Evolutionary conservation across 2,113 vertebrate species (phyloP).

Genomic region (Mellivora capensis): DNA sequence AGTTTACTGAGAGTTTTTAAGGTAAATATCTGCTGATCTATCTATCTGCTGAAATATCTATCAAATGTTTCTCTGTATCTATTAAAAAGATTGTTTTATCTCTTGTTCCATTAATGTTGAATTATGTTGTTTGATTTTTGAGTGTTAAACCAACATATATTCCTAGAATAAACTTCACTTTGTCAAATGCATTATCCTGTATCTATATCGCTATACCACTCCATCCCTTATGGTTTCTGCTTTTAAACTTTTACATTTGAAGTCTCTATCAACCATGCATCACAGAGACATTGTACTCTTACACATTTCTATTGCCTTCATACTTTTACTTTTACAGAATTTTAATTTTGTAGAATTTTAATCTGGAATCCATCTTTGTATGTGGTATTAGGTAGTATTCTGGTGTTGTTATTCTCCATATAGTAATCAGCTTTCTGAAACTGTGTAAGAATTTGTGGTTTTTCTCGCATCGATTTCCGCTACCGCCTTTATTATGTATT

Average conservation of each 20-base stretch:
- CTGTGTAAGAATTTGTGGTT: neutral
- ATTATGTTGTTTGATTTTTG: constrained; percentile 42
- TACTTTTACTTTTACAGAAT: neutral
- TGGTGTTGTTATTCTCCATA: neutral
- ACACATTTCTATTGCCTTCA: neutral
- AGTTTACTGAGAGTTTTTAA: neutral
- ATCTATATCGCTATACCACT: constrained; percentile 4
- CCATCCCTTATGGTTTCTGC: constrained; percentile 12
- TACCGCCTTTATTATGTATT: neutral
- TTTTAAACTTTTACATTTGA: constrained; percentile 53
- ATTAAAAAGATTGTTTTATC: constrained; percentile 35
- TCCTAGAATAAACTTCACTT: constrained; percentile 7
- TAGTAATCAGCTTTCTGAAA: neutral
- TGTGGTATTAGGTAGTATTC: neutral
- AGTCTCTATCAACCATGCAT: neutral
- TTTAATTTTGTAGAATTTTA: constrained; percentile 7
- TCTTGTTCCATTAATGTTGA: constrained; percentile 40
- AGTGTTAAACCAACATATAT: constrained; percentile 32
- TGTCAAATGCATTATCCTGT: constrained; percentile 18
- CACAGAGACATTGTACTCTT: neutral
- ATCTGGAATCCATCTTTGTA: neutral
- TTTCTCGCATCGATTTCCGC: neutral
- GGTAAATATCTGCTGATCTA: neutral
- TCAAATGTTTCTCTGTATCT: constrained; percentile 14
- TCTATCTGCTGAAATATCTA: too few species aligned